Evolutionary conservation across 2,113 vertebrate genomes (phyloP), one percentile per base, ranked within the genome.

Genomic region (Larimichthys crocea): DNA sequence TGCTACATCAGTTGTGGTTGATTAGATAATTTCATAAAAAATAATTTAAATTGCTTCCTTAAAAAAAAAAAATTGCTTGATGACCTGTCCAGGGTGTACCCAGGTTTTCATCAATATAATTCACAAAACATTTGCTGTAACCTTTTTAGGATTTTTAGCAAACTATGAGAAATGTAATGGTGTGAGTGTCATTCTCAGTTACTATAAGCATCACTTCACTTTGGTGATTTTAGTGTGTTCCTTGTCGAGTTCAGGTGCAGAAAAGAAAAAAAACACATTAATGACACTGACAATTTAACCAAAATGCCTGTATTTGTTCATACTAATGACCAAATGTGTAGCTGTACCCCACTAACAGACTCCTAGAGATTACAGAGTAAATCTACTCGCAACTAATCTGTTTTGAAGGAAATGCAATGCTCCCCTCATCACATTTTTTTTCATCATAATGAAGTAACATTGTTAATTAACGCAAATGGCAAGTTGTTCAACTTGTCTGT

Each of bases 131-230:
- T n/a, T 40, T 40, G n/a, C 17, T 52, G 69, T 8, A 65, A 20
- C n/a, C 67, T 67, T 22, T 62, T 22, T 24, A 66, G 15, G 52
- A 29, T 14, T 26, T 26, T 26, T 26, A 26, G 1, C 42, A 17
- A 11, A 17, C 53, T 20, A 4, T 26, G 5, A 22, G 5, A 56
- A 44, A 57, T 46, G 0, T 57, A 76, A 5, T 57, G 17, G 17
- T 31, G 14, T 59, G 22, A 52, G 67, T 48, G 17, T 55, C 35
- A 53, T 53, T 64, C 16, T 64, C 19, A 9, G 22, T 29, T 35
- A 56, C 44, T 29, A 31, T 53, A 63, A 66, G 29, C 31, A 56
- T 67, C 24, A 57, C 50, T 57, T 74, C 62, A 53, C 75, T 75
- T 74, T 48, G 44, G 3, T 53, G 24, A 15, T 74, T 68, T 72